Evolutionary conservation across 2,113 vertebrate species (phyloP).

Genomic region (Erinaceus europaeus): DNA sequence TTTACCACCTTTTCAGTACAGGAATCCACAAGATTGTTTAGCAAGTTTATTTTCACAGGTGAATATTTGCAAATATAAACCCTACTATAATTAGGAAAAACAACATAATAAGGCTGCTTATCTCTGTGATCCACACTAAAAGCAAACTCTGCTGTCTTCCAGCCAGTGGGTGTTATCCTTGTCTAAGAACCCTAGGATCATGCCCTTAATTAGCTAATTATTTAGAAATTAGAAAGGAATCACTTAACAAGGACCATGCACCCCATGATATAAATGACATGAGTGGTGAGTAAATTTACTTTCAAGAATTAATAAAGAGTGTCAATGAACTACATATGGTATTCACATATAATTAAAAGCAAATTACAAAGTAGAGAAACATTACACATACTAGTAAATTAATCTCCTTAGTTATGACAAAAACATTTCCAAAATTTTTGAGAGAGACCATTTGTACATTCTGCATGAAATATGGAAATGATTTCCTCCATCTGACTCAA

Average conservation of each 20-base stretch:
- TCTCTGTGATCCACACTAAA: constrained; percentile 60
- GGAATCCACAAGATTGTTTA: constrained; percentile 13
- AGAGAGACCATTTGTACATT: constrained; percentile 66
- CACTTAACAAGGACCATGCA: constrained; percentile 80
- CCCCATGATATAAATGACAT: constrained; percentile 78
- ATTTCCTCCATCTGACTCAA: constrained; percentile 74
- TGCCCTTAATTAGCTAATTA: constrained; percentile 78
- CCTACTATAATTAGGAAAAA: constrained; percentile 52
- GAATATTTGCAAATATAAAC: constrained; percentile 31
- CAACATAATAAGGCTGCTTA: constrained; percentile 44
- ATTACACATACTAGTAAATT: constrained; percentile 75
- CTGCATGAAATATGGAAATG: constrained; percentile 70
- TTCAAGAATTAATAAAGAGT: constrained; percentile 79
- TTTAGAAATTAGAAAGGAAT: constrained; percentile 77
- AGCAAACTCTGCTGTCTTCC: constrained; percentile 49
- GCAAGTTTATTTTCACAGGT: constrained; percentile 29
- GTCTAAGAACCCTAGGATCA: constrained; percentile 47
- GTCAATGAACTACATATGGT: constrained; percentile 73
- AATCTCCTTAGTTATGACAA: constrained; percentile 73
- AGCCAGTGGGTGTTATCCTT: constrained; percentile 63
- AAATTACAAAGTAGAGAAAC: constrained; percentile 74
- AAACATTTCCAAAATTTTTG: constrained; percentile 48
- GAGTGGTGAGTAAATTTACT: constrained; percentile 80
- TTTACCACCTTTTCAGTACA: neutral
- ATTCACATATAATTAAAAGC: constrained; percentile 80